Evolutionary conservation across 2,113 vertebrate species (phyloP).

Genomic region (Hydropotes inermis): DNA sequence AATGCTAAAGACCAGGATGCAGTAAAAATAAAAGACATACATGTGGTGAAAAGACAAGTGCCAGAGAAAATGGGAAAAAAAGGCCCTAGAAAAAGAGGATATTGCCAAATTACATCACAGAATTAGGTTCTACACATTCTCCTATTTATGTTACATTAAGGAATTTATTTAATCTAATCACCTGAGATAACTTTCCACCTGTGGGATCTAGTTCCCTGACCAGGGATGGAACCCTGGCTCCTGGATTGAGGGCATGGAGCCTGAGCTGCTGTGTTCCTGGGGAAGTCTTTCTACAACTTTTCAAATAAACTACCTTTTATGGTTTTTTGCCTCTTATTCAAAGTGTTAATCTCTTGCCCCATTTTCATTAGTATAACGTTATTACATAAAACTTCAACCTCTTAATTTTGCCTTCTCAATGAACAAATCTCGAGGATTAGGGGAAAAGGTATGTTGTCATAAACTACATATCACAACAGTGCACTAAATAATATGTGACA

Average conservation of each 20-base stretch:
- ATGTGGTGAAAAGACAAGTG: constrained; percentile 3
- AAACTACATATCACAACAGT: constrained; percentile 31
- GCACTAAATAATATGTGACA: constrained; percentile 26
- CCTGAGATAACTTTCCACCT: background rate
- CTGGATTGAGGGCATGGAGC: background rate
- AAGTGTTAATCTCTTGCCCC: constrained; percentile 33
- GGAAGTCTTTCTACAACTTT: background rate
- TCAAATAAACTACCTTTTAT: constrained; percentile 35
- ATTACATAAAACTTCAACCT: background rate
- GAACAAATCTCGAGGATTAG: constrained; percentile 6
- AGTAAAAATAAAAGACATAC: background rate
- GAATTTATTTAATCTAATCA: constrained; percentile 15
- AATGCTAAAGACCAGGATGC: background rate
- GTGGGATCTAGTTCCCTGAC: background rate
- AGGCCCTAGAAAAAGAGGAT: background rate
- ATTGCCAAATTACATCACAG: constrained; percentile 21
- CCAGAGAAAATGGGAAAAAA: background rate
- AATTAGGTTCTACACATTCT: background rate
- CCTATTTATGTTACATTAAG: background rate
- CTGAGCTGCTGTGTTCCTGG: background rate
- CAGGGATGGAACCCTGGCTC: background rate
- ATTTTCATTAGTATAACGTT: background rate
- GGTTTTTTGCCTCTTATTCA: constrained; percentile 33
- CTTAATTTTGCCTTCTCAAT: constrained; percentile 31
- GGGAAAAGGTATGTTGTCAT: background rate